Conservation (phyloP, 2,797 vertebrate genomes). For the Acropternis orthonyx region DNA sequence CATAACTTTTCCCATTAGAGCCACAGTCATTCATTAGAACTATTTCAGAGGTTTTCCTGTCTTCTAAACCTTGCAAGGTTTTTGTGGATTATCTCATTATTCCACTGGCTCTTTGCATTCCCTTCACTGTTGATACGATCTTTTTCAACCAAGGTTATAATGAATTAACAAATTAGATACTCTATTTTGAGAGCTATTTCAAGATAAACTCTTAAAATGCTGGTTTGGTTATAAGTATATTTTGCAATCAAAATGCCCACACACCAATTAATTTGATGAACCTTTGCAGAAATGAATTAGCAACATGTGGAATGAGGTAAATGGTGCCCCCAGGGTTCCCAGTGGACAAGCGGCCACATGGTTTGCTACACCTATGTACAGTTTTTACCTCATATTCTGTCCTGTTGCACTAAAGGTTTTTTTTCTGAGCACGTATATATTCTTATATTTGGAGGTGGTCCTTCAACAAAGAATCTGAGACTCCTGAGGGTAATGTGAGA, state of each 20-base stretch:
- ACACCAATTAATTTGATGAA: neutral
- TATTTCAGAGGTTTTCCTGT: neutral
- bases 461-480: neutral
- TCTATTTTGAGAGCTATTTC: neutral
- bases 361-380: neutral
- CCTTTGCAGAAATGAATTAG: neutral
- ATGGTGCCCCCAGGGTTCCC: neutral
- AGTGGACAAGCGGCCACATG: neutral
- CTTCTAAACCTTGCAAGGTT: neutral
- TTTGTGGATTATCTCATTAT: neutral
- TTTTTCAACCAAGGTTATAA: neutral
- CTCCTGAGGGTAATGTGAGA: neutral
- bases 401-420: neutral
- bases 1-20: neutral
- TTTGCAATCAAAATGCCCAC: neutral
- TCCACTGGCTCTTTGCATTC: neutral
- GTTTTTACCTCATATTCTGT: neutral
- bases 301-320: accelerated
- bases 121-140: neutral
- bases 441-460: neutral
- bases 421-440: neutral
- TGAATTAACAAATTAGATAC: neutral
- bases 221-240: neutral
- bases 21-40: neutral
- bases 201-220: neutral